phyloP scores from a whole-genome alignment of 2,113 vertebrate genomes.

The Hiodon tergisus region DNA sequence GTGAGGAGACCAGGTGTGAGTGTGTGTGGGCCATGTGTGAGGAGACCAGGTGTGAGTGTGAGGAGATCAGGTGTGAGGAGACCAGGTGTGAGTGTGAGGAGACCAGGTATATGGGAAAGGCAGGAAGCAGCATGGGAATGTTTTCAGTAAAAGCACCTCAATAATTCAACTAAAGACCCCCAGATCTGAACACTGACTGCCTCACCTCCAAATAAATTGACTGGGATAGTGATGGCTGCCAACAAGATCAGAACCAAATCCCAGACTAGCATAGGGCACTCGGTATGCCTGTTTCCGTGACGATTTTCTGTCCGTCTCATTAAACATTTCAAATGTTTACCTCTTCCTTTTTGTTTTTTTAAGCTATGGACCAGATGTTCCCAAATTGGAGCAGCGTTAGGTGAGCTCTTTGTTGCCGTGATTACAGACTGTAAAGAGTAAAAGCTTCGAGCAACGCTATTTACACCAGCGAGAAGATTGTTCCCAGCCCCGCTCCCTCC shows the following conservation, averaged over 20 bases:
- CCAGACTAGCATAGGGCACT: too few relatives aligned
- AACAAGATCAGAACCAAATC: not conserved
- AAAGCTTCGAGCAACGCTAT: not conserved
- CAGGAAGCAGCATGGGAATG: too few relatives aligned
- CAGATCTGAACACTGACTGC: not conserved
- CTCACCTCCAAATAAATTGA: not conserved
- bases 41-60: too few relatives aligned
- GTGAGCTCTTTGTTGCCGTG: constrained; percentile 14
- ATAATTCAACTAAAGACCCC: too few relatives aligned
- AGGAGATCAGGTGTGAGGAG: too few relatives aligned
- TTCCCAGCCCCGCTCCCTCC: constrained; percentile 47
- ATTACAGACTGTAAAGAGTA: constrained; percentile 30
- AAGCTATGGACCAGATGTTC: constrained; percentile 25
- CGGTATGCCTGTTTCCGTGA: constrained; percentile 10
- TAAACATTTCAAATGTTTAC: not conserved
- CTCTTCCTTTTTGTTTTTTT: constrained; percentile 1
- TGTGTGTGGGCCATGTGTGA: too few relatives aligned
- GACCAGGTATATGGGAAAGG: too few relatives aligned
- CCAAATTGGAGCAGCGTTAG: not conserved
- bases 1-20: too few relatives aligned
- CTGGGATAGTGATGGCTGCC: not conserved
- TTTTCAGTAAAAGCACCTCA: too few relatives aligned
- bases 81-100: too few relatives aligned
- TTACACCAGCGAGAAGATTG: constrained; percentile 45
- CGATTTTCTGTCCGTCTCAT: constrained; percentile 10